These are phyloP conservation scores for Solen grandis DNA, from an alignment of 1,140 invertebrate species.

Conservation along the genomic window DNA sequence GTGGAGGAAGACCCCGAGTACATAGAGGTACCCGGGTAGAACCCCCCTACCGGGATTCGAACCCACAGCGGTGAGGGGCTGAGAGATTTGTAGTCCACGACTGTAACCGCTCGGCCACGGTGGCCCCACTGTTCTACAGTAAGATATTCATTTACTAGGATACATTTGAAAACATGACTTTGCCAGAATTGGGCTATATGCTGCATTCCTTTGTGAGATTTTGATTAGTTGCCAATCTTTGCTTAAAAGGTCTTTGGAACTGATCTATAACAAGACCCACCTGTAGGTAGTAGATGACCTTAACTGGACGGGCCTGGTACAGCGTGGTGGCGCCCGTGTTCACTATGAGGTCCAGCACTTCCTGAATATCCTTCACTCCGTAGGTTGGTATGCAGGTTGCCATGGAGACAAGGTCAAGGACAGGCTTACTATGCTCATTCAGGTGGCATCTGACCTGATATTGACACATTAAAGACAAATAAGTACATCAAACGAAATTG, in stretches of 20 bases:
- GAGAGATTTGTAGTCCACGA: too few species aligned
- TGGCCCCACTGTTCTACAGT: too few species aligned
- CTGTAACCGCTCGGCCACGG: too few species aligned
- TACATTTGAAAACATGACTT: too few species aligned
- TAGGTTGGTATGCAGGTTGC: slow-evolving; percentile 52
- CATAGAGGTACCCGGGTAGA: too few species aligned
- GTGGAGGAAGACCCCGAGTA: too few species aligned
- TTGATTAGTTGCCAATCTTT: background rate
- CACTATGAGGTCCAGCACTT: slow-evolving; percentile 48
- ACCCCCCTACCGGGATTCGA: too few species aligned
- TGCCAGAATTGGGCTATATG: background rate
- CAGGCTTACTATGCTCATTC: slow-evolving; percentile 13
- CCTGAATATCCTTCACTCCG: slow-evolving; percentile 48
- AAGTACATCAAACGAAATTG: too few species aligned
- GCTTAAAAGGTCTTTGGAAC: background rate
- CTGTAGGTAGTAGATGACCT: slow-evolving; percentile 56
- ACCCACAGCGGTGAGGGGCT: too few species aligned
- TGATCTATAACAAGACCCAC: slow-evolving; percentile 8
- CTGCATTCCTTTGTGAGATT: background rate
- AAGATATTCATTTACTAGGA: too few species aligned
- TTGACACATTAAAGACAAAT: slow-evolving; percentile 10
- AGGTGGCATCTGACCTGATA: slow-evolving; percentile 43
- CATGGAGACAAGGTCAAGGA: slow-evolving; percentile 47
- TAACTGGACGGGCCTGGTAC: slow-evolving; percentile 43
- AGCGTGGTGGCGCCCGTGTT: slow-evolving; percentile 40